Evolutionary conservation across 2,888 invertebrate species (phyloP).

Genomic region (Invenusta paracnida): DNA sequence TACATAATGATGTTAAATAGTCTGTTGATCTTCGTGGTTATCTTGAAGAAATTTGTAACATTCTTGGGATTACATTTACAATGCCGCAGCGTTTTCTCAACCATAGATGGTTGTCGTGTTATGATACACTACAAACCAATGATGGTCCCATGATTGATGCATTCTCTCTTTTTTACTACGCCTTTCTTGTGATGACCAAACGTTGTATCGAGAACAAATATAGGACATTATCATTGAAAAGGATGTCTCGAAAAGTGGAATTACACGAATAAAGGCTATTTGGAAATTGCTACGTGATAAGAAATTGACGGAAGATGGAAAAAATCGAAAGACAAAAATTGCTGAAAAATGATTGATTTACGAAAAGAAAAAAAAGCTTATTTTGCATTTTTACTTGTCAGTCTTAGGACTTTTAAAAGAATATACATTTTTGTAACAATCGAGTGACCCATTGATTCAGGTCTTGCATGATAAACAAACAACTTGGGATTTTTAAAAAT

Average conservation of each 20-base stretch:
- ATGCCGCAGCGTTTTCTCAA: neutral
- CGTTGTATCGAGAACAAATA: neutral
- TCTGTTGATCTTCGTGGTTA: neutral
- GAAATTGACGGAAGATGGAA: too few species aligned
- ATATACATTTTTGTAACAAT: too few species aligned
- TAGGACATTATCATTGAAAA: neutral
- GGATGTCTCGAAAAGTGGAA: neutral
- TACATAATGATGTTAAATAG: constrained; percentile 36
- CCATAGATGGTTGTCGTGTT: neutral
- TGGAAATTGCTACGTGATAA: too few species aligned
- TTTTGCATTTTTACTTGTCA: too few species aligned
- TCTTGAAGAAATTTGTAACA: neutral
- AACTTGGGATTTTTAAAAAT: too few species aligned
- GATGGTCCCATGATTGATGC: neutral
- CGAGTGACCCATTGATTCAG: too few species aligned
- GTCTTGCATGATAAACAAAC: too few species aligned
- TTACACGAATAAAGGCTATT: neutral
- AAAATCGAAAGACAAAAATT: too few species aligned
- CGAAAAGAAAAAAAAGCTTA: too few species aligned
- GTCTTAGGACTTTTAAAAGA: too few species aligned
- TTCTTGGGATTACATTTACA: neutral
- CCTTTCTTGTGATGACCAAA: neutral
- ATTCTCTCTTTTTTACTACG: neutral
- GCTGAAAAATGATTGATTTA: too few species aligned
- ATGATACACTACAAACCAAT: neutral